Conservation (phyloP, 2,113 vertebrate genomes). For the Tetrax tetrax region DNA sequence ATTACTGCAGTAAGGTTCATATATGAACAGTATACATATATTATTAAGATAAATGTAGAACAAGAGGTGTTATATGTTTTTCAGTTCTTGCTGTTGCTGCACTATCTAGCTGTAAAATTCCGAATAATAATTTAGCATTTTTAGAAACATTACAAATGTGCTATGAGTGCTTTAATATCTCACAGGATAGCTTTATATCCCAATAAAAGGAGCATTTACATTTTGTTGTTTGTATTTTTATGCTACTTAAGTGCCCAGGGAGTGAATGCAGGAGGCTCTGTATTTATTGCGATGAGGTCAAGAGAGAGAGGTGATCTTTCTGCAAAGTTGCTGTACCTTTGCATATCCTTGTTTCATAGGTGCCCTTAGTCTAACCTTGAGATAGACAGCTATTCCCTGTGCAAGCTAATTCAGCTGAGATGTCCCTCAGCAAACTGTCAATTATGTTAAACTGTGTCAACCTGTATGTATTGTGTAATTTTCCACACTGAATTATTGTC, state of each 20-base stretch:
- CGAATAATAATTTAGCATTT: neutral
- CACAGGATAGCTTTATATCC: conserved; percentile 28
- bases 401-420: conserved; percentile 5
- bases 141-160: conserved; percentile 33
- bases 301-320: neutral
- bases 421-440: conserved; percentile 45
- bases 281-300: neutral
- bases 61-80: neutral
- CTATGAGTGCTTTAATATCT: conserved; percentile 10
- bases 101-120: neutral
- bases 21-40: neutral
- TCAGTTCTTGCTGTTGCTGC: neutral
- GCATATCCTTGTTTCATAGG: neutral
- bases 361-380: conserved; percentile 51
- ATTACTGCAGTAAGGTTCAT: neutral
- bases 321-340: neutral
- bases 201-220: conserved; percentile 38
- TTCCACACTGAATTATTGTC: conserved; percentile 44
- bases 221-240: conserved; percentile 52
- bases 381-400: neutral
- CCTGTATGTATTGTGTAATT: neutral
- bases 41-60: neutral
- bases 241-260: neutral
- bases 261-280: neutral
- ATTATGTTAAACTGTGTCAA: conserved; percentile 50